These are phyloP conservation scores for zebrafish (Danio rerio) DNA, from an alignment of 2,113 vertebrate genomes.

Conservation along the genomic window GRCz12tu NC_133184.1:13463501-13464000, in stretches of 20 bases:
- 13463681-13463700: constrained; percentile 53
- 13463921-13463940: constrained; percentile 29
- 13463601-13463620: background rate
- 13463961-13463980: constrained; percentile 33
- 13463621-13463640: constrained; percentile 28
- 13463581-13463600: background rate
- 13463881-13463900: constrained; percentile 22
- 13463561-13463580: background rate
- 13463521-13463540: background rate
- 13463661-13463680: constrained; percentile 59
- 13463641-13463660: constrained; percentile 56
- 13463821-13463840: constrained; percentile 43
- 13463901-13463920: constrained; percentile 29
- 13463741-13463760: background rate
- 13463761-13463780: constrained; percentile 48
- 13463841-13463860: constrained; percentile 25
- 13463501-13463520: constrained; percentile 41
- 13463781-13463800: constrained; percentile 47
- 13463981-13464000: constrained; percentile 32
- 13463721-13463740: constrained; percentile 22
- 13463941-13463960: constrained; percentile 15
- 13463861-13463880: constrained; percentile 32
- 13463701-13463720: constrained; percentile 52
- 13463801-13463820: constrained; percentile 49
- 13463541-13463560: background rate